Base-by-base conservation (phyloP, 2,113 vertebrate species). In the Melanostigma gelatinosum region DNA sequence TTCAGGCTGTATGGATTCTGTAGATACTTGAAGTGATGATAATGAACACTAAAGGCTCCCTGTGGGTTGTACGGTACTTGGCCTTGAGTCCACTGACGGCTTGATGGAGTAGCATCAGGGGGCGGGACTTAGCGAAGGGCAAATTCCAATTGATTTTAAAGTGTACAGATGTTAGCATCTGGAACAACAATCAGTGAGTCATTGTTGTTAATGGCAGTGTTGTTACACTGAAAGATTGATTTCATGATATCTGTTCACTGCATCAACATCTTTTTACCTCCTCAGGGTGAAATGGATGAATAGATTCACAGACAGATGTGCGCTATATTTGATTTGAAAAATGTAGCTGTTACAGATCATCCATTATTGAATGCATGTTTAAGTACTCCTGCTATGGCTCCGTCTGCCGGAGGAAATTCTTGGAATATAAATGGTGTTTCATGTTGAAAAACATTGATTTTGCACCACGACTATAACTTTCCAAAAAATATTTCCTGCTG, bases 281-380 rank as follows among this genome's bases (percentile, higher is more conserved):
- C 54, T 40, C 8, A 4, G 73, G 20, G 50, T 52, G 2, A 50
- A 52, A 1, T 22, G 57, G 29, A 40, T 44, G n/a, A 58, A 72
- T 29, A 68, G 42, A 66, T 75, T n/a, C 54, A 46, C 60, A 34
- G 64, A 57, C 71, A 80, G 65, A 88, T 61, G 22, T 54, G 38
- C 42, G 5, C 8, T 27, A 58, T 77, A 58, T 77, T 67, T 72
- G 57, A 71, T 78, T 55, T 73, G 38, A 55, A 48, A 57, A 74
- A 63, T 44, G 0, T 40, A 42, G 32, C 42, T 50, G 20, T 22
- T 40, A 67, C 36, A 77, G 38, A 72, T 76, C 3, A 29, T 34
- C 32, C 15, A 13, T 67, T n/a, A 46, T 36, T 67, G 57, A 73
- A 69, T 54, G 29, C 22, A 40, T 73, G 64, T 40, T 55, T 8